These are phyloP conservation scores for Linnaemya tessellans DNA, from an alignment of 2,888 invertebrate species.

Conservation along the genomic window DNA sequence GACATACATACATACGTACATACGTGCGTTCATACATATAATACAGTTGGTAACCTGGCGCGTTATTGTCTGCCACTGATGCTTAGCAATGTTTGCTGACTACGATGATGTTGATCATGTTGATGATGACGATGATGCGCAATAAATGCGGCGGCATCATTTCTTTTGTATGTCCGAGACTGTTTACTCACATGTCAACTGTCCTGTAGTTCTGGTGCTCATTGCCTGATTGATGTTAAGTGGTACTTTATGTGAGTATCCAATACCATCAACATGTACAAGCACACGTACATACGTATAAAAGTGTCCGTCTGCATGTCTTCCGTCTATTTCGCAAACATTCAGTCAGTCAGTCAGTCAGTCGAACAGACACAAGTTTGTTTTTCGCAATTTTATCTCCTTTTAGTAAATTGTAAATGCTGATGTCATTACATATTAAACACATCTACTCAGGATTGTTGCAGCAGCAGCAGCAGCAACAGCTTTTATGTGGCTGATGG, in stretches of 20 bases:
- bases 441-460: slow-evolving; percentile 59
- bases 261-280: slow-evolving; percentile 52
- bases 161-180: slow-evolving; percentile 71
- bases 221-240: slow-evolving; percentile 81
- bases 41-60: slow-evolving; percentile 60
- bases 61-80: slow-evolving; percentile 71
- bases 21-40: not conserved
- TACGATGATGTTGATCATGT: slow-evolving; percentile 47
- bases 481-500: slow-evolving; percentile 61
- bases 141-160: slow-evolving; percentile 69
- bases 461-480: slow-evolving; percentile 31
- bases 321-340: slow-evolving; percentile 5
- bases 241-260: slow-evolving; percentile 74
- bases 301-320: slow-evolving; percentile 12
- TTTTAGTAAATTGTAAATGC: slow-evolving; percentile 70
- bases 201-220: slow-evolving; percentile 77
- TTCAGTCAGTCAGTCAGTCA: not conserved
- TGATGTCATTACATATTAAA: slow-evolving; percentile 71
- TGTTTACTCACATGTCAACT: slow-evolving; percentile 81
- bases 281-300: not conserved
- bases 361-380: slow-evolving; percentile 30
- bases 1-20: not conserved
- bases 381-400: slow-evolving; percentile 59
- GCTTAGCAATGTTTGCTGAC: slow-evolving; percentile 42
- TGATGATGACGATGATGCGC: slow-evolving; percentile 63